Base-by-base conservation (phyloP, 2,888 invertebrate genomes). In the Cremastinae sp. region DNA sequence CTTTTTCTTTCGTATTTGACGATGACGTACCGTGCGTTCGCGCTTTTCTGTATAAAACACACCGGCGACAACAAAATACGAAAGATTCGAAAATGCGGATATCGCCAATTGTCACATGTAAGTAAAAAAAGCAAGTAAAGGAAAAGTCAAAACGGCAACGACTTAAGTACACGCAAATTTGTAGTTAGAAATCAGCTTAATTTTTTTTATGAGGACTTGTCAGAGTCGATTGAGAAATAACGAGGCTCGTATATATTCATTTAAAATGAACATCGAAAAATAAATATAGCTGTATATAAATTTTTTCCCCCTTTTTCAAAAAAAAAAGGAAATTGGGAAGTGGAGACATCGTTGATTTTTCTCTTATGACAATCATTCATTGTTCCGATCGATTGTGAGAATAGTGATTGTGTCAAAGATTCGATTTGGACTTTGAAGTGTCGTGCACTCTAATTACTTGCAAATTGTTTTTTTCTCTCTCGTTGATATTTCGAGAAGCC, bases 21-120 rank as follows among this genome's bases (percentile, higher is more conserved):
- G 64, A 49, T 76, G 64, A 72, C 68, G 45, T 59, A 58, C 65
- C 62, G 75, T 71, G 75, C 66, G 64, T 65, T 73, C 64, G 53
- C 73, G 76, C 69, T 64, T 58, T 64, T 73, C 45, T 72, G 53
- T 73, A 51, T 49, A 56, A n/a, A 49, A 35, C 9, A 22, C 47
- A 51, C 18, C 49, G 12, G 59, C 20, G 47, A 56, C 18, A 39
- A 56, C 41, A 47, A 20, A 37, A 43, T 35, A 70, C 35, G 35
- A 64, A 58, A 71, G 43, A 43, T 39, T 39, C 41, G 37, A 65
- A 53, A 73, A 59, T 69, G 64, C 59, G 69, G 73, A 73, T 68
- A 62, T 72, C 75, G 53, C 51, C 73, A 45, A 62, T 64, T 35
- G 68, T 76, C 69, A 65, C 64, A 73, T 65, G 76, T 76, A 69